A percentile compares a stretch with the other conserved stretches of the same genome.
Conservation (phyloP, 2,113 vertebrate genomes). For the Orycteropus afer region DNA sequence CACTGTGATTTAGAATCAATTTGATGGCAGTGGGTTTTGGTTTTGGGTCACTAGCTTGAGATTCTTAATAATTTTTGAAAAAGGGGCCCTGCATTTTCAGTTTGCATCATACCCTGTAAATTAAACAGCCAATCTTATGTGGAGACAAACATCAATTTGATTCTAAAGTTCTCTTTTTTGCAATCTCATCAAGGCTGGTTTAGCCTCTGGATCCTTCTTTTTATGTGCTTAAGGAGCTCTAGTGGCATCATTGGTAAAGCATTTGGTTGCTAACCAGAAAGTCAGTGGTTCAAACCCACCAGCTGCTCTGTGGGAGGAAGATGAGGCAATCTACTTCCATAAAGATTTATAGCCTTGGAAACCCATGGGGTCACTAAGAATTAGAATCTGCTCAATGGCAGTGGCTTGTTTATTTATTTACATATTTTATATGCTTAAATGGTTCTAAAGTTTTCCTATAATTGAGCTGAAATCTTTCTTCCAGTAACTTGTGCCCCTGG, state of each 20-base stretch:
- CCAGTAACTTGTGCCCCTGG: background rate
- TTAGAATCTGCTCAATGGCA: too few relatives aligned
- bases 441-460: background rate
- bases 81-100: background rate
- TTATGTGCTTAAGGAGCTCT: too few relatives aligned
- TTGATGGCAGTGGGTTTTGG: too few relatives aligned
- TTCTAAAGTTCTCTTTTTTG: background rate
- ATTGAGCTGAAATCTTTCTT: background rate
- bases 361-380: too few relatives aligned
- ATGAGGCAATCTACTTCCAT: too few relatives aligned
- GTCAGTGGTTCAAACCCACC: too few relatives aligned
- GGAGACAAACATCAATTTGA: background rate
- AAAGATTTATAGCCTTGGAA: too few relatives aligned
- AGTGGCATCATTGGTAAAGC: too few relatives aligned
- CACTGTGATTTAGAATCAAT: too few relatives aligned
- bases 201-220: background rate
- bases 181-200: background rate
- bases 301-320: too few relatives aligned
- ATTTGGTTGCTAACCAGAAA: too few relatives aligned
- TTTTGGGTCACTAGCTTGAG: background rate
- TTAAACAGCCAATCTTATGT: background rate
- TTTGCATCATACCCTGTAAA: background rate
- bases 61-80: background rate
- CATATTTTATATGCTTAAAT: background rate
- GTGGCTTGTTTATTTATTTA: too few relatives aligned